Evolutionary conservation across 2,113 vertebrate species (phyloP).

Genomic region (Otocyon megalotis): DNA sequence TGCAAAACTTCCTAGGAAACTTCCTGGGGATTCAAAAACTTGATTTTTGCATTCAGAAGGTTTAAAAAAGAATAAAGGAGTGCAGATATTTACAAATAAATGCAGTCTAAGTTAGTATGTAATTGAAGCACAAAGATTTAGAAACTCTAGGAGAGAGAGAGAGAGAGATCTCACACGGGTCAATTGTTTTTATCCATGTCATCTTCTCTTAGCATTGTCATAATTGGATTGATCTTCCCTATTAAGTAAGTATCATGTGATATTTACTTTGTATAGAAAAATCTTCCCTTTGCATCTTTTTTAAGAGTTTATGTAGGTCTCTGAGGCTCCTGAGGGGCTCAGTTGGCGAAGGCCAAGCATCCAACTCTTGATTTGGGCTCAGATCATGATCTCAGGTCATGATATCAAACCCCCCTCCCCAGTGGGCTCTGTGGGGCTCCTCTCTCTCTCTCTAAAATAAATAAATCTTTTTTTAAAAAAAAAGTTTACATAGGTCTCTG

Average conservation of each 20-base stretch:
- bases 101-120: neutral
- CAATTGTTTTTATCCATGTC: neutral
- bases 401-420: neutral
- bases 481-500: neutral
- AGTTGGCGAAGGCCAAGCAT: neutral
- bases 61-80: conserved; percentile 16
- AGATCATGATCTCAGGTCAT: neutral
- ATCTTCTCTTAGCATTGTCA: neutral
- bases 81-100: neutral
- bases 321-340: neutral
- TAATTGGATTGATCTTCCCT: conserved; percentile 23
- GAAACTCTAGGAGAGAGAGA: neutral
- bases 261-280: conserved; percentile 26
- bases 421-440: neutral
- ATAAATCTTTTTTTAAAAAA: neutral
- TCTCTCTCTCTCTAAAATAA: neutral
- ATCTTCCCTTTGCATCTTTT: conserved; percentile 24
- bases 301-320: neutral
- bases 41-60: conserved; percentile 20
- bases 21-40: neutral
- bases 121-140: neutral
- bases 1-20: neutral
- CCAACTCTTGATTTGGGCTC: neutral
- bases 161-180: neutral
- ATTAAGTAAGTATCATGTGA: neutral